Conservation (phyloP, 2,113 vertebrate species). For the Brachypodius melanocephalos region DNA sequence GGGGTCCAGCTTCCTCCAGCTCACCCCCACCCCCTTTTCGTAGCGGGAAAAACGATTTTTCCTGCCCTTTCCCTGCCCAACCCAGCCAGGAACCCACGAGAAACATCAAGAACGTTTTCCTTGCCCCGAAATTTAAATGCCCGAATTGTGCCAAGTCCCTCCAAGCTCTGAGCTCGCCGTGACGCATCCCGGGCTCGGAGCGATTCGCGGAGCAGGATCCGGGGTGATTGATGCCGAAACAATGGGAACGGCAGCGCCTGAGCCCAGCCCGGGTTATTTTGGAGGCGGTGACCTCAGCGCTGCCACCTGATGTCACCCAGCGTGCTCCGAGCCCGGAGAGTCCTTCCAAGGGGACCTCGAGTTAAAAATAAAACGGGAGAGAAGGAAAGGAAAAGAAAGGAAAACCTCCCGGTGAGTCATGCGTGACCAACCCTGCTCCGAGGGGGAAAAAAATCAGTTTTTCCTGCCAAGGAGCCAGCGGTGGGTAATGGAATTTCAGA, state of each 20-base stretch:
- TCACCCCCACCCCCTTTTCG: background rate
- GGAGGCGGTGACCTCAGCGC: background rate
- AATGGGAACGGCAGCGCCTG: background rate
- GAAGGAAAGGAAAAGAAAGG: background rate
- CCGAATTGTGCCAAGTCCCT: rapidly evolving
- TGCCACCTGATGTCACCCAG: background rate
- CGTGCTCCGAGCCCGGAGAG: background rate
- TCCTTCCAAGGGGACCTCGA: background rate
- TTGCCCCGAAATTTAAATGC: rapidly evolving
- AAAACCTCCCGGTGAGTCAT: background rate
- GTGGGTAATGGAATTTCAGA: rapidly evolving
- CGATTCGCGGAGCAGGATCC: rapidly evolving
- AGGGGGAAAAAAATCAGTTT: background rate
- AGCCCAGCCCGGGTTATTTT: background rate
- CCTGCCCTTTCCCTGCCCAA: background rate
- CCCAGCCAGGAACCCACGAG: background rate
- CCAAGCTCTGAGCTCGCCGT: rapidly evolving
- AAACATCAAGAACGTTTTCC: background rate
- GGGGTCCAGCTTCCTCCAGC: background rate
- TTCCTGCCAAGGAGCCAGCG: background rate
- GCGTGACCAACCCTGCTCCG: rapidly evolving
- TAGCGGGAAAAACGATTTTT: background rate
- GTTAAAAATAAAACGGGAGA: background rate
- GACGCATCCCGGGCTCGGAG: rapidly evolving
- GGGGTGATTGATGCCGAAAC: rapidly evolving